Base-by-base conservation (phyloP, 2,888 invertebrate genomes). In the Chesias legatella region DNA sequence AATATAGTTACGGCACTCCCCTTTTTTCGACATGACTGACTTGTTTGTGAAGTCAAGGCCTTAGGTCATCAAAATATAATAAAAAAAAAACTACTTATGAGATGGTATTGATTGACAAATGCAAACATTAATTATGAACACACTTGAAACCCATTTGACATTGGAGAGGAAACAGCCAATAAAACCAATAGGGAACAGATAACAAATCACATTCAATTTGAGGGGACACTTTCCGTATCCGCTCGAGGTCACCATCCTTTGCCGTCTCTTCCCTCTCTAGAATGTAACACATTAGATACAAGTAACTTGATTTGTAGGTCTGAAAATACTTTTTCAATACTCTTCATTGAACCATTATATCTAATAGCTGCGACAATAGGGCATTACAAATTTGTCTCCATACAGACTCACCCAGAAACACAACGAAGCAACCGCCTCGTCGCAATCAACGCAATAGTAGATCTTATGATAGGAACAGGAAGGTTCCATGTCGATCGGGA, bases 321-420 rank as follows among this genome's bases (percentile, higher is more conserved):
- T 76, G 73, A 76, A 77, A 74, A 71, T 76, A 66, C 79, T 71
- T 75, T 84, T 80, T 79, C 84, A 84, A 82, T 84, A 82, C 77
- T 79, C 71, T 75, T 79, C 72, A 79, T 82, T 81, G 76, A 72
- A 69, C 80, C 74, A 83, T 85, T 84, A 84, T 62, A 65, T 73
- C 66, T 84, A 84, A 84, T 81, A 67, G 78, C 71, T 70, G 69
- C 74, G 76, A 85, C 84, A 84, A 86, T 84, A 79, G 84, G 72
- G 71, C 74, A 78, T 83, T 77, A 83, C 81, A 81, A 72, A 83
- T 84, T 82, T 82, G 81, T 80, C 78, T 78, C 75, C 67, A 60
- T 67, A 51, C 58, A 69, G 59, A 67, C 63, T 41, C 43, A 26
- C 23, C 7, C 7, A 43, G 35, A 27, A 30, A 27, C 47, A 38